phyloP scores from a whole-genome alignment of 2,113 vertebrate species.

The Natator depressus region DNA sequence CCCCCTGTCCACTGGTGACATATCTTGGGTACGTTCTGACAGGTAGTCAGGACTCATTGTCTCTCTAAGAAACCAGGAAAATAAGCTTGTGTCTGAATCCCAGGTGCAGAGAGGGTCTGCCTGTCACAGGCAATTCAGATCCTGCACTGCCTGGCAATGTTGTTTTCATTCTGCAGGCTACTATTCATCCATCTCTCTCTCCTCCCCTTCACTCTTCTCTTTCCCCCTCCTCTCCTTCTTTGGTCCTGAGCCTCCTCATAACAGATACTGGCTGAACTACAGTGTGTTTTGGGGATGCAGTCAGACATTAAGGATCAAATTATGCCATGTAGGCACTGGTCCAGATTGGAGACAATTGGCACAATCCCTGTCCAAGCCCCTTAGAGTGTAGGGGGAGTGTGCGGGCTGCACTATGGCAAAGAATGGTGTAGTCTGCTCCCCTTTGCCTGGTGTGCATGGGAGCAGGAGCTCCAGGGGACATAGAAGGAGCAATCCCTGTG shows the following conservation, averaged over 20 bases:
- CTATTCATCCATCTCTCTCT: background rate
- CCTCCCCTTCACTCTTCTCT: background rate
- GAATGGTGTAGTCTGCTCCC: background rate
- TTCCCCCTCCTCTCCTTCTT: background rate
- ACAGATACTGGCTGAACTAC: background rate
- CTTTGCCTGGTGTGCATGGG: background rate
- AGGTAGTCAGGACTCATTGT: slow-evolving; percentile 66
- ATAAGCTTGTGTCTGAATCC: slow-evolving; percentile 58
- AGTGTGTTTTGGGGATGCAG: fast-evolving
- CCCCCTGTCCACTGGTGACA: slow-evolving; percentile 28
- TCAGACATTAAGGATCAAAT: background rate
- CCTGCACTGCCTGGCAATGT: background rate
- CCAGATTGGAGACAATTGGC: background rate
- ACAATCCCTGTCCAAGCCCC: background rate
- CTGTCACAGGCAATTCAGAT: slow-evolving; percentile 65
- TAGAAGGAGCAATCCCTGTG: fast-evolving
- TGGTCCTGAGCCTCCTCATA: background rate
- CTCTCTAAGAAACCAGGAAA: slow-evolving; percentile 37
- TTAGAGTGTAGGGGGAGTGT: background rate
- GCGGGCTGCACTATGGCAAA: background rate
- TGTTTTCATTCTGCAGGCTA: background rate
- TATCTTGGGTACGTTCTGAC: slow-evolving; percentile 16
- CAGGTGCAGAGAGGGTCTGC: slow-evolving; percentile 51
- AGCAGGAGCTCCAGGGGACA: fast-evolving
- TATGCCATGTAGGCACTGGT: background rate